These are phyloP conservation scores for Ardeotis arabs DNA, from an alignment of 2,113 vertebrate genomes.

Conservation along the genomic window DNA sequence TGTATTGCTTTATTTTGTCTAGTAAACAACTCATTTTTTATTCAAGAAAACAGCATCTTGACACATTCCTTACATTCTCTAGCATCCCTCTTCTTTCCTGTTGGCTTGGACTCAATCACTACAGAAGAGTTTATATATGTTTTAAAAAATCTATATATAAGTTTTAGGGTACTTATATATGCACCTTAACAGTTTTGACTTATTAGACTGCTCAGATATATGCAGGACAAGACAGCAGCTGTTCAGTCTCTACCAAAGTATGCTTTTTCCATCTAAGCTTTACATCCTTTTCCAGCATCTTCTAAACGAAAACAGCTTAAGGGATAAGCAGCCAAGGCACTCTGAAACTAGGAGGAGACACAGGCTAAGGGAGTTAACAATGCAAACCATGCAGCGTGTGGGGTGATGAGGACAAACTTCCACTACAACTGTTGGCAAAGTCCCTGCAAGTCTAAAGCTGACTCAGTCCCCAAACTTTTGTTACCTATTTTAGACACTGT, in stretches of 20 bases:
- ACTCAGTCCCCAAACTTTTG: neutral
- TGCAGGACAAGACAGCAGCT: neutral
- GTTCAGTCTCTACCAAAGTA: neutral
- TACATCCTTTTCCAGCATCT: neutral
- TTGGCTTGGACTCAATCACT: neutral
- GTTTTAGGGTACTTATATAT: neutral
- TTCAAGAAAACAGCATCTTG: neutral
- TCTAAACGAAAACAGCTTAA: neutral
- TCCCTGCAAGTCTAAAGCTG: neutral
- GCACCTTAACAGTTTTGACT: neutral
- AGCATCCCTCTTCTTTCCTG: neutral
- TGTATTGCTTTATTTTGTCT: neutral
- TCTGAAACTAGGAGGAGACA: neutral
- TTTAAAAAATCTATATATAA: neutral
- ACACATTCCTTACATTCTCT: neutral
- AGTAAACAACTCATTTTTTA: neutral
- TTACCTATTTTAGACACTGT: neutral
- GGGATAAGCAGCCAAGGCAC: neutral
- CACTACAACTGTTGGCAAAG: neutral
- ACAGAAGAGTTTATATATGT: neutral
- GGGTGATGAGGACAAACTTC: neutral
- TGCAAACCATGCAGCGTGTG: rapidly evolving
- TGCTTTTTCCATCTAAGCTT: neutral
- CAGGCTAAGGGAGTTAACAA: neutral
- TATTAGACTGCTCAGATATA: neutral